Evolutionary conservation across 64 coral and sea anemone genomes (phyloP).

Genomic region (Stichodactyla helianthus): DNA sequence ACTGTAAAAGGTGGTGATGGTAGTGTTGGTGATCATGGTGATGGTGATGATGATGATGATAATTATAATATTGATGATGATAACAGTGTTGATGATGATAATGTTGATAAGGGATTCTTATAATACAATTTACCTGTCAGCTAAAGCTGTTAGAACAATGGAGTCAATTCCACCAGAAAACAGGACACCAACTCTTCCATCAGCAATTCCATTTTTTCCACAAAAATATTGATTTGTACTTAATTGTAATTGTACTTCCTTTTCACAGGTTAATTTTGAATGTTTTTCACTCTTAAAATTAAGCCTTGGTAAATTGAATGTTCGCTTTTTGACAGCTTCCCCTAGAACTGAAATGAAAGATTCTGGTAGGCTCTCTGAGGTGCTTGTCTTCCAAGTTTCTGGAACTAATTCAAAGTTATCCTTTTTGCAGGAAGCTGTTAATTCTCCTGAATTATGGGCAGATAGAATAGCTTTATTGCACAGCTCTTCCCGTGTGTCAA

Average conservation of each 20-base stretch:
- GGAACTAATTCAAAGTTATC: not conserved
- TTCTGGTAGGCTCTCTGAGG: not conserved
- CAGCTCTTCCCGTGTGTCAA: not conserved
- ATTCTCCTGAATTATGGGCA: not conserved
- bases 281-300: not conserved
- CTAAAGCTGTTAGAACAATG: constrained; percentile 83
- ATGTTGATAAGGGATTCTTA: not conserved
- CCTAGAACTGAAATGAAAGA: constrained; percentile 51
- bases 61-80: too few species aligned
- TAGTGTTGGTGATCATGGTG: too few species aligned
- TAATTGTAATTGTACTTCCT: not conserved
- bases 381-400: not conserved
- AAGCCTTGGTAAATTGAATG: constrained; percentile 72
- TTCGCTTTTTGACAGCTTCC: constrained; percentile 78
- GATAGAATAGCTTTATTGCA: not conserved
- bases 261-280: not conserved
- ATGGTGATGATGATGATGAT: too few species aligned
- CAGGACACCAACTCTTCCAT: constrained; percentile 64
- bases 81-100: too few species aligned
- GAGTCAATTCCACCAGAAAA: constrained; percentile 98
- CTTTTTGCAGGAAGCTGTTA: not conserved
- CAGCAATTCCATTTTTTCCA: not conserved
- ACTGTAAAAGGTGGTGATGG: too few species aligned
- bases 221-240: not conserved
- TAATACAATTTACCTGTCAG: constrained; percentile 57